Base-by-base conservation (phyloP, 2,888 invertebrate genomes). In the Mycalesis mineus region DNA sequence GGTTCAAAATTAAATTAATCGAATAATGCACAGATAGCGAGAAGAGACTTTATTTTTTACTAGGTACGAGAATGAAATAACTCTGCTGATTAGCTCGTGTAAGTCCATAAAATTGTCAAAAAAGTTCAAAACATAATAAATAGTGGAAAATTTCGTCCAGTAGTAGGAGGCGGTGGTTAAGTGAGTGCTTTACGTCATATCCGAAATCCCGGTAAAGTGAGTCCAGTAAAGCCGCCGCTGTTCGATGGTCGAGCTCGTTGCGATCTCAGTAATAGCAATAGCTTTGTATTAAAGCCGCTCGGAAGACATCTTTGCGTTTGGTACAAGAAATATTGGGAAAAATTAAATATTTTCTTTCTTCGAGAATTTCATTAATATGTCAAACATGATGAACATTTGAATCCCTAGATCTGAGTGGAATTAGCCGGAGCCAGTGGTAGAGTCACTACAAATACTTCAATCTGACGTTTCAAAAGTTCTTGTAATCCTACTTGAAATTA, bases 121-220 rank as follows among this genome's bases (percentile, higher is more conserved):
- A 22, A 22, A 22, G 22, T 22, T 22, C 3, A 22, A 22, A 75
- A 80, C 80, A 80, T 85, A 84, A 87, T 87, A 87, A 86, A 87
- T 84, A 82, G 51, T 39, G 77, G 82, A 85, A 84, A 87, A 88
- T 85, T 75, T 85, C 85, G 85, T n/a, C 3, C 31, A n/a, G 85
- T 82, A 85, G 82, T 68, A 77, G 63, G 62, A 62, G 67, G 57
- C 59, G 64, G 65, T 57, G 61, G 60, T 78, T 84, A 84, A 84
- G 81, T 84, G 86, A 88, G 88, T 88, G 85, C 82, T 87, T 86
- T 87, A 87, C 88, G 88, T 88, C 88, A 89, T 88, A 88, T 87
- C 87, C 83, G 83, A 88, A 88, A 89, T 88, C 88, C 88, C 84
- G 80, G 88, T 85, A 84, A 84, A 88, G 88, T 86, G 88, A 88